These are phyloP conservation scores for Sarcophaga carnaria DNA, from an alignment of 2,888 invertebrate species.

Conservation along the genomic window DNA sequence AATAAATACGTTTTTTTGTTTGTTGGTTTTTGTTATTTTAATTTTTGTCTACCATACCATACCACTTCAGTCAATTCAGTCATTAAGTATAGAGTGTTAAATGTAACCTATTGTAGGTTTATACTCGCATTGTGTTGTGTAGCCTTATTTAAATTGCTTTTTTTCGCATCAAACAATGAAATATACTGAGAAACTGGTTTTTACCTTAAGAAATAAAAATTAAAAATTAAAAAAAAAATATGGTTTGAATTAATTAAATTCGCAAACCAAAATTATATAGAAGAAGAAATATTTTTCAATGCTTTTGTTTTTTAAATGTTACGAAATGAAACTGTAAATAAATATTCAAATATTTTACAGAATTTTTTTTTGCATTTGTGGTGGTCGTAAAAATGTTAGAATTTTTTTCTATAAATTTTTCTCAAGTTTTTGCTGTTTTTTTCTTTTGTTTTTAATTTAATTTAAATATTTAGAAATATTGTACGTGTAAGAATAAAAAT, in stretches of 20 bases:
- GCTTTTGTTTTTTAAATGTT: constrained; percentile 43
- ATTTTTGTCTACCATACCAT: constrained; percentile 3
- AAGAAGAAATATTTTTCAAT: constrained; percentile 22
- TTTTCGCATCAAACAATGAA: constrained; percentile 20
- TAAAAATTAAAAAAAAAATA: too few relatives aligned
- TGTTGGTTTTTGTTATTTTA: not conserved
- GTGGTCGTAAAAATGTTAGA: too few relatives aligned
- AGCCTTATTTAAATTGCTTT: constrained; percentile 22
- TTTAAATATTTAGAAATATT: too few relatives aligned
- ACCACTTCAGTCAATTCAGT: not conserved
- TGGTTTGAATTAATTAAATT: too few relatives aligned
- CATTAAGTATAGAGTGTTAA: constrained; percentile 49
- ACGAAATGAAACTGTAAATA: constrained; percentile 53
- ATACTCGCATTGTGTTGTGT: constrained; percentile 11
- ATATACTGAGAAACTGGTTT: constrained; percentile 47
- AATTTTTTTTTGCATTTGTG: too few relatives aligned
- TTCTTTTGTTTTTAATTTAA: too few relatives aligned
- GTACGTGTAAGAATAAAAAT: too few relatives aligned
- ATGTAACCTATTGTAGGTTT: constrained; percentile 61
- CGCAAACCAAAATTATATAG: not conserved
- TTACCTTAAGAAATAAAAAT: not conserved
- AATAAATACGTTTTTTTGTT: not conserved
- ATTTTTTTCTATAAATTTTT: too few relatives aligned
- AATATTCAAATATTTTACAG: too few relatives aligned
- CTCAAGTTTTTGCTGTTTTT: too few relatives aligned